Conservation (phyloP, 2,797 vertebrate genomes). For the Carcharodon carcharias region DNA sequence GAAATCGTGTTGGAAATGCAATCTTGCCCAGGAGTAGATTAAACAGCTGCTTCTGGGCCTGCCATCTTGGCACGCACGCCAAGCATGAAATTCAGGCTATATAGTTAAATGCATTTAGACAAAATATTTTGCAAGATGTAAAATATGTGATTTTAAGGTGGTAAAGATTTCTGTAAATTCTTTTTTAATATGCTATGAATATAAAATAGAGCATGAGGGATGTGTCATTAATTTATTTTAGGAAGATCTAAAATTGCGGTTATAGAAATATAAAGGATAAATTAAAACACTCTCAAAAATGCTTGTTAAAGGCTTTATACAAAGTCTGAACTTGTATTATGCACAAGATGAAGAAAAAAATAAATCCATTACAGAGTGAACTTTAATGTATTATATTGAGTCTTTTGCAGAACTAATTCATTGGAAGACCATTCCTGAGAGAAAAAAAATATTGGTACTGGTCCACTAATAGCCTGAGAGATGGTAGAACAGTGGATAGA, state of each 20-base stretch:
- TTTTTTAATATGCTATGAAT: background rate
- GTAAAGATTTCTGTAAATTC: background rate
- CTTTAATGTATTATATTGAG: background rate
- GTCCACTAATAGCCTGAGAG: background rate
- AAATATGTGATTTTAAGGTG: background rate
- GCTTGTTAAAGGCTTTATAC: background rate
- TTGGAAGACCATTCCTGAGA: background rate
- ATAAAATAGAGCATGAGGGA: background rate
- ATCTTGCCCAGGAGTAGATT: no score
- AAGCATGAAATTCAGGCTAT: no score
- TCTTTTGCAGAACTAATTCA: background rate
- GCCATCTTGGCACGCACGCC: no score
- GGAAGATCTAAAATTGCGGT: background rate
- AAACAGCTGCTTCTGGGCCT: no score
- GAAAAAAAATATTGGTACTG: background rate
- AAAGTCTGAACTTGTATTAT: background rate
- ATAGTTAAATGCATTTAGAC: background rate
- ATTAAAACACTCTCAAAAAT: background rate
- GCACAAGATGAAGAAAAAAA: background rate
- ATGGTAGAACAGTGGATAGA: background rate
- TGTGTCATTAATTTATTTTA: background rate
- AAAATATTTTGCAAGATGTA: background rate
- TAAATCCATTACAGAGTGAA: background rate
- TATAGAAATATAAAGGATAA: background rate
- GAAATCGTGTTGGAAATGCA: no score